These are phyloP conservation scores for Lota lota DNA, from an alignment of 2,113 vertebrate species.

Conservation along the genomic window DNA sequence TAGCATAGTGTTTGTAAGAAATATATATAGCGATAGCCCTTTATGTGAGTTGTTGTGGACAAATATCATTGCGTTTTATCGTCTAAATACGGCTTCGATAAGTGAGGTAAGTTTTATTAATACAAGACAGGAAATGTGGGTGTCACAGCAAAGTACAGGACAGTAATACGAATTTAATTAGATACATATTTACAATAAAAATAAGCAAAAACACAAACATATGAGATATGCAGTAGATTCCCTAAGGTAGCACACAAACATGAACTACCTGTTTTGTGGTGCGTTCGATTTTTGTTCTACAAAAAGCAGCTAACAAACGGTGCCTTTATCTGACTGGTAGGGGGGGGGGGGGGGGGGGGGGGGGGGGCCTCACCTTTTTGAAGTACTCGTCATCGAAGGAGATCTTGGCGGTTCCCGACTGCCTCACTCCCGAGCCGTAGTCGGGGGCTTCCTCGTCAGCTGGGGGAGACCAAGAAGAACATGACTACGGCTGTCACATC, in stretches of 20 bases:
- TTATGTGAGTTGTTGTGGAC: not conserved
- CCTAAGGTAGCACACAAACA: too few species aligned
- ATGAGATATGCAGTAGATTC: too few species aligned
- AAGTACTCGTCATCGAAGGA: slow-evolving; percentile 97
- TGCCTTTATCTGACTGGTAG: not conserved
- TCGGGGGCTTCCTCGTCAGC: slow-evolving; percentile 97
- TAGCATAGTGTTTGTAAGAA: not conserved
- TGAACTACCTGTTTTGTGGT: too few species aligned
- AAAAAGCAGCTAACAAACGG: not conserved
- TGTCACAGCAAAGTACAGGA: too few species aligned
- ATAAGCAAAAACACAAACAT: too few species aligned
- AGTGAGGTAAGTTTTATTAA: too few species aligned
- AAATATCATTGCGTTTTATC: too few species aligned
- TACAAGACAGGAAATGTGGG: too few species aligned
- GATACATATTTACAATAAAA: too few species aligned
- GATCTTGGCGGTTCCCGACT: slow-evolving; percentile 98
- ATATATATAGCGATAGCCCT: not conserved
- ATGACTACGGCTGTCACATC: slow-evolving; percentile 21
- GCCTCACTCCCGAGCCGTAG: slow-evolving; percentile 95
- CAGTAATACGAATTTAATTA: too few species aligned
- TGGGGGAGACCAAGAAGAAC: slow-evolving; percentile 44
- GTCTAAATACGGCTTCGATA: too few species aligned
- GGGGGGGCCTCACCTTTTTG: slow-evolving; percentile 78
- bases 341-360: slow-evolving; percentile 24
- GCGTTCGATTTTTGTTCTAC: too few species aligned